These are phyloP conservation scores for Catharus minimus DNA, from an alignment of 2,113 vertebrate species.

Conservation along the genomic window DNA sequence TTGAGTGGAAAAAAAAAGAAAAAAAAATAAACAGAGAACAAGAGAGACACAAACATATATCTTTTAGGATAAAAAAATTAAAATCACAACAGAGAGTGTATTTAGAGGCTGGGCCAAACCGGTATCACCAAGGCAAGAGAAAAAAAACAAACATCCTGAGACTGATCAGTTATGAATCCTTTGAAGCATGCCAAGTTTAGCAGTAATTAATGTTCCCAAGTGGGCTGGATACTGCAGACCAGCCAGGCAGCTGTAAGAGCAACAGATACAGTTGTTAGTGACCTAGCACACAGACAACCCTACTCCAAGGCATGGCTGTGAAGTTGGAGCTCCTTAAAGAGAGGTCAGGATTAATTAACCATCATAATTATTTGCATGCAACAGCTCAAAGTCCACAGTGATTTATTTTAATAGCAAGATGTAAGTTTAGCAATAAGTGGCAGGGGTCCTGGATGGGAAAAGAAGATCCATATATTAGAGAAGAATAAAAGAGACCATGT, in stretches of 20 bases:
- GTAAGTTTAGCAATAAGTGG: slow-evolving; percentile 7
- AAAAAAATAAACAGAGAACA: slow-evolving; percentile 58
- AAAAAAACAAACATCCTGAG: slow-evolving; percentile 21
- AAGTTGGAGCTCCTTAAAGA: slow-evolving; percentile 44
- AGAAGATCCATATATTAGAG: background rate
- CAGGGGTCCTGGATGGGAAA: background rate
- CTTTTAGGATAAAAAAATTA: slow-evolving; percentile 31
- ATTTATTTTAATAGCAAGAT: slow-evolving; percentile 21
- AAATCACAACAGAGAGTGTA: slow-evolving; percentile 44
- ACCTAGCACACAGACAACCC: slow-evolving; percentile 25
- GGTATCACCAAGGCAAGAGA: slow-evolving; percentile 18
- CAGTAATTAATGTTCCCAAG: slow-evolving; percentile 58
- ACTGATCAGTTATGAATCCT: slow-evolving; percentile 50
- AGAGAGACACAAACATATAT: slow-evolving; percentile 58
- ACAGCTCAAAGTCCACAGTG: slow-evolving; percentile 22
- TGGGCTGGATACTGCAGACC: slow-evolving; percentile 49
- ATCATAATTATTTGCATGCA: slow-evolving; percentile 47
- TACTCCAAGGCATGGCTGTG: background rate
- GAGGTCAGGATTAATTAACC: slow-evolving; percentile 52
- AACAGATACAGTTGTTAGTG: slow-evolving; percentile 71
- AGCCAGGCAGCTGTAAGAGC: slow-evolving; percentile 67
- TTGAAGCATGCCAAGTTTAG: slow-evolving; percentile 65
- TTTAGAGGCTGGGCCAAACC: slow-evolving; percentile 37
- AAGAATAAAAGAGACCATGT: background rate
- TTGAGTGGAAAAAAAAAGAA: slow-evolving; percentile 20